Percentiles rank a stretch among this genome's conserved stretches.
Conservation (phyloP, 2,797 vertebrate genomes). For the Mormyrops attenuatus region DNA sequence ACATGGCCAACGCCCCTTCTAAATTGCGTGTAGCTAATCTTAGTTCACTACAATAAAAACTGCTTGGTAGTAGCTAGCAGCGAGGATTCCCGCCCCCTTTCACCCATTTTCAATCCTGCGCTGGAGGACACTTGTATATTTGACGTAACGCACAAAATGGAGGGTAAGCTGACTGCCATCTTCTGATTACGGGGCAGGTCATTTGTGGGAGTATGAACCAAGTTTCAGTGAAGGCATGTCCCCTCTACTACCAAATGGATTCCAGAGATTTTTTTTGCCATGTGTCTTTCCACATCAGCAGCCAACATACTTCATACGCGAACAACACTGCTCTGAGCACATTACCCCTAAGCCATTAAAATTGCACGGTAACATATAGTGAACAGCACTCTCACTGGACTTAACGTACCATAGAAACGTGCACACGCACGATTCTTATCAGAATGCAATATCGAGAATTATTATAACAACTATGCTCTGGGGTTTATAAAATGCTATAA, state of each 20-base stretch:
- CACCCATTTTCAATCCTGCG: slow-evolving; percentile 11
- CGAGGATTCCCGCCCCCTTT: not conserved
- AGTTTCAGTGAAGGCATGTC: slow-evolving; percentile 28
- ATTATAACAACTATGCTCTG: not conserved
- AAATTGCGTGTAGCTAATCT: not conserved
- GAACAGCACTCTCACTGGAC: not conserved
- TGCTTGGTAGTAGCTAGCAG: not conserved
- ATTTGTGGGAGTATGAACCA: slow-evolving; percentile 36
- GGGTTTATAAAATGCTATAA: not conserved
- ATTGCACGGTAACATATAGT: not conserved
- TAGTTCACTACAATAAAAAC: not conserved
- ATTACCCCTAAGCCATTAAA: not conserved
- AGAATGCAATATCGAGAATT: not conserved
- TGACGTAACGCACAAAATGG: slow-evolving; percentile 56
- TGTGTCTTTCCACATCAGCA: not conserved
- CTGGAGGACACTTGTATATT: not conserved
- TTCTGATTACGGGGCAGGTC: slow-evolving; percentile 44
- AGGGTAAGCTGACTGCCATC: slow-evolving; percentile 41
- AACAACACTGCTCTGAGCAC: not conserved
- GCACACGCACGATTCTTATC: not conserved
- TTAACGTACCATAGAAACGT: not conserved
- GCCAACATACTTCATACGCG: not conserved
- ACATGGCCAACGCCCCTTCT: not conserved
- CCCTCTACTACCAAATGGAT: slow-evolving; percentile 20
- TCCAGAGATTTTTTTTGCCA: slow-evolving; percentile 2